A percentile compares a stretch with the other conserved stretches of the same genome.
Evolutionary conservation across 2,888 invertebrate species (phyloP).

Genomic region (Spodoptera littoralis): DNA sequence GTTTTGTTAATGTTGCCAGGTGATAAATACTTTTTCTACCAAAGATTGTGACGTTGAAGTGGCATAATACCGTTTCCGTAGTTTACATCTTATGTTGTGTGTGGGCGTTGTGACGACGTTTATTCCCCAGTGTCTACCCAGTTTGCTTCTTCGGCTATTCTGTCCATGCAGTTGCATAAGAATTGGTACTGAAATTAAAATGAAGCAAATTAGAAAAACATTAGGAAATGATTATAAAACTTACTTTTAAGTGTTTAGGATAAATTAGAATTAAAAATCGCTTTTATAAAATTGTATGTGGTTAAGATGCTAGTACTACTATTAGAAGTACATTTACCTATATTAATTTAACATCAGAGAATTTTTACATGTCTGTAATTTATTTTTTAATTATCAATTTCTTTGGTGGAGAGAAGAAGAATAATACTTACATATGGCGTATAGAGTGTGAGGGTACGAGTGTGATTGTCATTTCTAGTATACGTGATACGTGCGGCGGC

Average conservation of each 20-base stretch:
- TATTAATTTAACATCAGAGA: too few species aligned
- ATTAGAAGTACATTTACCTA: too few species aligned
- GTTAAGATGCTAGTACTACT: too few species aligned
- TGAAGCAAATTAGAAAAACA: background rate
- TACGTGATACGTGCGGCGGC: conserved; percentile 97
- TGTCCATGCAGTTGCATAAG: conserved; percentile 98
- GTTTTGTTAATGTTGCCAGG: conserved; percentile 20
- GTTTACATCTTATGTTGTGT: conserved; percentile 48
- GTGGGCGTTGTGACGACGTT: conserved; percentile 56
- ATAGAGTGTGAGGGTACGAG: conserved; percentile 74
- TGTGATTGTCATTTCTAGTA: conserved; percentile 71
- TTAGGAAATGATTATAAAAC: too few species aligned
- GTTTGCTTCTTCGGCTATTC: conserved; percentile 97
- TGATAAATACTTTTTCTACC: conserved; percentile 43
- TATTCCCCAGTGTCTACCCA: conserved; percentile 95
- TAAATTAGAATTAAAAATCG: too few species aligned
- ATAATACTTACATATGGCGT: conserved; percentile 79
- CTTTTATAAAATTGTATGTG: too few species aligned
- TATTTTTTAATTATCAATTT: background rate
- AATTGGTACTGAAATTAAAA: conserved; percentile 92
- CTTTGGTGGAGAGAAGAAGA: background rate
- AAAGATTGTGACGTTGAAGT: conserved; percentile 43
- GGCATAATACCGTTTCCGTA: conserved; percentile 56
- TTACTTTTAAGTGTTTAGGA: too few species aligned
- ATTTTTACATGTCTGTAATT: too few species aligned